Percentiles rank a stretch among this genome's conserved stretches.
phyloP scores from a whole-genome alignment of 2,888 invertebrate genomes.

The Cheilosia urbana region DNA sequence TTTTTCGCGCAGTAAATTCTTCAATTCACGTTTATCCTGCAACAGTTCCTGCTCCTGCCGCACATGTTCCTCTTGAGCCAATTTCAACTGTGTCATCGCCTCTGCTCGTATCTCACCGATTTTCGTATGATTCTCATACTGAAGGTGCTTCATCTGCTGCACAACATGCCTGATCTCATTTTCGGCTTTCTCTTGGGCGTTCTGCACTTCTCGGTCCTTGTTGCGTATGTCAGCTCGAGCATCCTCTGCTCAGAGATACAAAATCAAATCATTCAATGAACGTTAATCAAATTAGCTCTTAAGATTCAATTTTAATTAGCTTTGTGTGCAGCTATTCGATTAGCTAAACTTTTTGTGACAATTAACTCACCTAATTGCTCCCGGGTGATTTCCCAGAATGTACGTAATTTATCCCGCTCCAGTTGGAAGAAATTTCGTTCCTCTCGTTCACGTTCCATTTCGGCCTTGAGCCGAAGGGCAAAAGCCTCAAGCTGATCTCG shows the following conservation, averaged over 20 bases:
- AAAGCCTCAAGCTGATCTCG: slow-evolving; percentile 96
- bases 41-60: slow-evolving; percentile 91
- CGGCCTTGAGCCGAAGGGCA: slow-evolving; percentile 92
- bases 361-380: slow-evolving; percentile 90
- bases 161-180: slow-evolving; percentile 94
- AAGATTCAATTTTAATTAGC: slow-evolving; percentile 63
- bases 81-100: slow-evolving; percentile 91
- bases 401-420: slow-evolving; percentile 96
- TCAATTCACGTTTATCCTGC: slow-evolving; percentile 85
- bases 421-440: slow-evolving; percentile 97
- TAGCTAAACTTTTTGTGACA: slow-evolving; percentile 61
- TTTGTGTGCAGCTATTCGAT: slow-evolving; percentile 35
- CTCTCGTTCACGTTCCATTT: slow-evolving; percentile 96
- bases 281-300: slow-evolving; percentile 55
- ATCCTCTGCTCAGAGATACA: slow-evolving; percentile 79
- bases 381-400: slow-evolving; percentile 97
- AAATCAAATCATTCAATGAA: slow-evolving; percentile 42
- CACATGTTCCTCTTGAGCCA: slow-evolving; percentile 92
- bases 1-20: slow-evolving; percentile 85
- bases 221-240: slow-evolving; percentile 85
- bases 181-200: slow-evolving; percentile 93
- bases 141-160: slow-evolving; percentile 96
- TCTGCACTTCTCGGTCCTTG: slow-evolving; percentile 94
- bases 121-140: slow-evolving; percentile 95
- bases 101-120: slow-evolving; percentile 94